These are phyloP conservation scores for Podarcis cretensis DNA, from an alignment of 2,113 vertebrate genomes.

Conservation along the genomic window DNA sequence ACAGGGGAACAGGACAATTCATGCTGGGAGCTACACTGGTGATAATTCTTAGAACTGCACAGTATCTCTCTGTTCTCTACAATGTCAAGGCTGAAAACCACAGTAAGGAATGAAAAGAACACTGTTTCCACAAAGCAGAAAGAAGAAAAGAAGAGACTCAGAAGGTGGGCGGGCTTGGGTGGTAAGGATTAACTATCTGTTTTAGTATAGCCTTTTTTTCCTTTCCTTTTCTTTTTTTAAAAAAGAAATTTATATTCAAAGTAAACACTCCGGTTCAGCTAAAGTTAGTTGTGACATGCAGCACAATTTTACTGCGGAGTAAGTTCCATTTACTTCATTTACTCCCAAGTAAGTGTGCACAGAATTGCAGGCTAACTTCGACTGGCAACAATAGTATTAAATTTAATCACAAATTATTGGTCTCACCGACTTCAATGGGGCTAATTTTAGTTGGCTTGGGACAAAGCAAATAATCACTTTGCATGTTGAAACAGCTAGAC, in stretches of 20 bases:
- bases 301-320: not conserved
- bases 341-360: not conserved
- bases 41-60: constrained; percentile 50
- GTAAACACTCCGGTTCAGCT: not conserved
- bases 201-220: not conserved
- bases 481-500: not conserved
- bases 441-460: not conserved
- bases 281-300: not conserved
- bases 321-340: not conserved
- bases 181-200: not conserved
- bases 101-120: not conserved
- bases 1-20: constrained; percentile 41
- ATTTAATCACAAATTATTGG: not conserved
- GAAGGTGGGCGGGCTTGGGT: fast-evolving
- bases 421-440: not conserved
- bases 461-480: not conserved
- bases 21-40: not conserved
- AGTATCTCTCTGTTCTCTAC: constrained; percentile 17
- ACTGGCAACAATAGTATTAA: not conserved
- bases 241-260: not conserved
- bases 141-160: not conserved
- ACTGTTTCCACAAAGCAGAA: not conserved
- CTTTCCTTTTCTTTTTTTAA: not conserved
- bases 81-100: constrained; percentile 3
- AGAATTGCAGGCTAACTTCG: not conserved